Conservation (phyloP, 1,140 invertebrate genomes). For the Galleria mellonella region DNA sequence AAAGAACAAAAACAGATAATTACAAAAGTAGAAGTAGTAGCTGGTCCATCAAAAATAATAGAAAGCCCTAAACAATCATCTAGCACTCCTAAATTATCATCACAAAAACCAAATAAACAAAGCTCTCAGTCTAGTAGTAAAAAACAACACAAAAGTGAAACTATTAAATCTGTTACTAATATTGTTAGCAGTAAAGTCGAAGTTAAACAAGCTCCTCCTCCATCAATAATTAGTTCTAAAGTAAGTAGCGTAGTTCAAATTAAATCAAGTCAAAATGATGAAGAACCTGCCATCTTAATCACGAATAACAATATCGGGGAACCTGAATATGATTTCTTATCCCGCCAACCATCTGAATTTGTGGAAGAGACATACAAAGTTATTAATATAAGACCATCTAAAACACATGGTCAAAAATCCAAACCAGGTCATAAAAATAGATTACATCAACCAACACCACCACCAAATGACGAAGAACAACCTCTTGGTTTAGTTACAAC, state of each 20-base stretch:
- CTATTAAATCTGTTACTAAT: constrained; percentile 45
- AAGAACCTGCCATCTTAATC: constrained; percentile 68
- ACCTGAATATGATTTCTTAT: constrained; percentile 88
- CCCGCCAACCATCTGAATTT: constrained; percentile 86
- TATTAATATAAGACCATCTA: constrained; percentile 74
- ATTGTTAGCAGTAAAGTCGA: constrained; percentile 71
- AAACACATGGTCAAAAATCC: constrained; percentile 57
- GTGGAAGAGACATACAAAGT: constrained; percentile 83
- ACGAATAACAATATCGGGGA: constrained; percentile 83
- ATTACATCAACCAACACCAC: constrained; percentile 53
- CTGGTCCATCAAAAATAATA: constrained; percentile 66
- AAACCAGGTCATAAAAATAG: constrained; percentile 62
- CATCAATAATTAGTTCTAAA: constrained; percentile 47
- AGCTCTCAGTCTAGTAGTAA: constrained; percentile 33
- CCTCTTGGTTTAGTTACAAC: constrained; percentile 87
- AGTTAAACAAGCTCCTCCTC: constrained; percentile 57
- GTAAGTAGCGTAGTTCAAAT: constrained; percentile 72
- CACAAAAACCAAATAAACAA: constrained; percentile 44
- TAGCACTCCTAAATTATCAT: constrained; percentile 29
- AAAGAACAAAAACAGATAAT: constrained; percentile 71
- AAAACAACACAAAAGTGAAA: constrained; percentile 43
- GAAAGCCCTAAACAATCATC: constrained; percentile 25
- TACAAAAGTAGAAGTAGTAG: constrained; percentile 76
- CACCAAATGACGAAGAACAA: constrained; percentile 75
- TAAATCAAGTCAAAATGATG: constrained; percentile 60